phyloP scores from a whole-genome alignment of 2,797 vertebrate species.

The Atherinosoma microstoma region DNA sequence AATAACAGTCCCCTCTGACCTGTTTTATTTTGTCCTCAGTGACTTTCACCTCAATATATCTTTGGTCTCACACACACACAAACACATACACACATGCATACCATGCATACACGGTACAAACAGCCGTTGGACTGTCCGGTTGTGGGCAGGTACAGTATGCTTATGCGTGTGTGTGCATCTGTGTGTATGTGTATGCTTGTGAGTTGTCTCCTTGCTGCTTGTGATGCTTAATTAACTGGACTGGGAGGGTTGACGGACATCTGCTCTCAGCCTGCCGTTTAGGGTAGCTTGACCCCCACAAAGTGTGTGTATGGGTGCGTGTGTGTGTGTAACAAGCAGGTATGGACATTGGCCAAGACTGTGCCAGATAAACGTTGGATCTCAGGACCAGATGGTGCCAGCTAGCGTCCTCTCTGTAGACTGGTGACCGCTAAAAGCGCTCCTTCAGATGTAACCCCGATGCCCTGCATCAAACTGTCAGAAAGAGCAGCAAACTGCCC shows the following conservation, averaged over 20 bases:
- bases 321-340: conserved; percentile 60
- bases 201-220: conserved; percentile 51
- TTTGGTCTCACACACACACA: conserved; percentile 1
- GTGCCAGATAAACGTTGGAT: conserved; percentile 74
- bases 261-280: conserved; percentile 81
- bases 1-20: neutral
- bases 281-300: conserved; percentile 67
- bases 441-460: conserved; percentile 71
- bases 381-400: conserved; percentile 85
- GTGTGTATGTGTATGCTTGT: conserved; percentile 28
- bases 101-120: conserved; percentile 13
- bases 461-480: conserved; percentile 76
- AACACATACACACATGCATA: neutral
- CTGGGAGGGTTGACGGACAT: conserved; percentile 79
- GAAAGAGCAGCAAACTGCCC: conserved; percentile 38
- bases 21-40: neutral
- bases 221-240: conserved; percentile 81
- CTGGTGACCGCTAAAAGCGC: conserved; percentile 80
- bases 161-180: conserved; percentile 31
- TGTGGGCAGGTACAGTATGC: conserved; percentile 43
- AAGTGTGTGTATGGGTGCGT: conserved; percentile 40
- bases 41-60: neutral
- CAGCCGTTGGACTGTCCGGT: conserved; percentile 27
- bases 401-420: conserved; percentile 74
- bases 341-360: conserved; percentile 77